These are phyloP conservation scores for Abscondita cerata DNA, from an alignment of 2,888 invertebrate genomes.

Conservation along the genomic window DNA sequence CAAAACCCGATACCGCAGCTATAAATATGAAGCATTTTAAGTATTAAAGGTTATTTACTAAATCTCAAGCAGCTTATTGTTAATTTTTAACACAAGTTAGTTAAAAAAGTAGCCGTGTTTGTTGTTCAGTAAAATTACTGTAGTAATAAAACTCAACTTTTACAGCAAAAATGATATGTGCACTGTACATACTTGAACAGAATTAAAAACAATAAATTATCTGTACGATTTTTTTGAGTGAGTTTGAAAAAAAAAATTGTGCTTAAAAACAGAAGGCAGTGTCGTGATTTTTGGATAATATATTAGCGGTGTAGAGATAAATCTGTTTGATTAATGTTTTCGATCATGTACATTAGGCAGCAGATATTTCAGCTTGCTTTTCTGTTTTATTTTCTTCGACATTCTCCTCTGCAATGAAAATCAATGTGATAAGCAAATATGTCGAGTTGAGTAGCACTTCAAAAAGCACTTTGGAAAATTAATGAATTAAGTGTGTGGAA, in stretches of 20 bases:
- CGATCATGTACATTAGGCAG: conserved; percentile 50
- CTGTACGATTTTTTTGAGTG: conserved; percentile 2
- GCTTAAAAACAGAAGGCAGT: conserved; percentile 17
- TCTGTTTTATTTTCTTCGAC: conserved; percentile 44
- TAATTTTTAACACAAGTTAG: too few species aligned
- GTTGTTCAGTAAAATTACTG: too few species aligned
- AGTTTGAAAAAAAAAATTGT: neutral
- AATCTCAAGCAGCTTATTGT: too few species aligned
- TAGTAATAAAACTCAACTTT: too few species aligned
- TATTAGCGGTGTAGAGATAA: conserved; percentile 14
- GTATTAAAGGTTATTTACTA: too few species aligned
- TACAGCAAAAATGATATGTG: too few species aligned
- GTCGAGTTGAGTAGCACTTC: neutral
- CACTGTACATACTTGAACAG: too few species aligned
- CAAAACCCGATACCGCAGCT: conserved; percentile 25
- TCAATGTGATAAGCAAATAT: conserved; percentile 50
- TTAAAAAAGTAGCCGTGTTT: too few species aligned
- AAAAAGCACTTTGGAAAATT: neutral
- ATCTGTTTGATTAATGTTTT: conserved; percentile 20
- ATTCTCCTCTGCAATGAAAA: conserved; percentile 56
- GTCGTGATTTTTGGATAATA: conserved; percentile 25
- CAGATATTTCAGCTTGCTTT: conserved; percentile 53
- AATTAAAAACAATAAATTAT: neutral
- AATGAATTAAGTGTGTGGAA: neutral
- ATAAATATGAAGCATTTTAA: neutral